Evolutionary conservation across 2,797 vertebrate species (phyloP).

Genomic region (Gymnocypris eckloni): DNA sequence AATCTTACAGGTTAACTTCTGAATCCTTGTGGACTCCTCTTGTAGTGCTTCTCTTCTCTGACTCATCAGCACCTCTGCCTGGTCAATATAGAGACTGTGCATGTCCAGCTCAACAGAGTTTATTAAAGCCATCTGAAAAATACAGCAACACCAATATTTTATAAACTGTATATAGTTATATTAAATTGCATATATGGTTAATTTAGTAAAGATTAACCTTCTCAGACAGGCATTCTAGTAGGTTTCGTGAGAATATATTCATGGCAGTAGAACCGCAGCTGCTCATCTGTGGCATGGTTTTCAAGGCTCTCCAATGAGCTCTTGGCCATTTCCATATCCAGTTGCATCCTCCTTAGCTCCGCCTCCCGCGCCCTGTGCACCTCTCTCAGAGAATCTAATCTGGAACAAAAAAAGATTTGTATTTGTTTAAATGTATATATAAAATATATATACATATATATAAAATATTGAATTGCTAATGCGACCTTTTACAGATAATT

Average conservation of each 20-base stretch:
- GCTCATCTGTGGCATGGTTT: slow-evolving; percentile 75
- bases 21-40: slow-evolving; percentile 81
- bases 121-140: slow-evolving; percentile 73
- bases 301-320: slow-evolving; percentile 80
- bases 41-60: slow-evolving; percentile 82
- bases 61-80: slow-evolving; percentile 72
- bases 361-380: slow-evolving; percentile 86
- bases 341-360: slow-evolving; percentile 83
- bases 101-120: slow-evolving; percentile 85
- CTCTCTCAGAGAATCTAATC: slow-evolving; percentile 84
- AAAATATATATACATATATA: too few relatives aligned
- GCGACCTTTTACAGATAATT: too few relatives aligned
- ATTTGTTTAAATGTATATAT: background rate
- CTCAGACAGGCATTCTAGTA: slow-evolving; percentile 90
- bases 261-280: slow-evolving; percentile 89
- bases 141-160: background rate
- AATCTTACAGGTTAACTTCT: slow-evolving; percentile 81
- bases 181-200: background rate
- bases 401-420: slow-evolving; percentile 60
- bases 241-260: slow-evolving; percentile 85
- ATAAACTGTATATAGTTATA: background rate
- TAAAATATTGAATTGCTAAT: too few relatives aligned
- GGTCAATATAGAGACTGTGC: slow-evolving; percentile 81
- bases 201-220: slow-evolving; percentile 77
- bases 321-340: slow-evolving; percentile 81